Evolutionary conservation across 2,888 invertebrate genomes (phyloP), one percentile per base, ranked within the genome.

Genomic region (Anaspis maculata): DNA sequence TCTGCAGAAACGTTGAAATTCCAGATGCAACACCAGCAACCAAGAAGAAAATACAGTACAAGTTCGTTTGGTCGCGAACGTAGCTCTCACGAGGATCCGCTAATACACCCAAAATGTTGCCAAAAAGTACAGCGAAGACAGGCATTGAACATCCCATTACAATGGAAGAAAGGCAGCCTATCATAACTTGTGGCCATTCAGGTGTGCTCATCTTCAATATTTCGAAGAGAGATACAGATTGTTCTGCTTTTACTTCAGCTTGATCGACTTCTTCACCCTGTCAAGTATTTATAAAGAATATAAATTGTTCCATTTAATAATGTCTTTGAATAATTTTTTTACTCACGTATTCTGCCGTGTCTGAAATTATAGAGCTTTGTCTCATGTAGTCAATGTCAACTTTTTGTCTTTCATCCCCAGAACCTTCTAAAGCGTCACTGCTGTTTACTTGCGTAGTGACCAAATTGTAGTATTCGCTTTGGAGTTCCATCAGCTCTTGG

Each of bases 141-240:
- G 86, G 86, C 76, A 82, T 82, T 9, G 79, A 73, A 48, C 73
- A 75, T 1, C 86, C 86, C 64, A 79, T 79, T 12, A 79, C 48
- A 1, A 77, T 51, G 0, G 83, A 76, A 11, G 74, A 70, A 1
- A 77, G 5, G 39, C 76, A 74, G 3, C 81, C 86, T 1, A 73
- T 41, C 0, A 73, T 46, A 12, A 83, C 71, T 2, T 74, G 73
- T 13, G 68, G 68, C 81, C 79, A 81, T 62, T 86, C 86, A 0
- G 77, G 74, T 11, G 64, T 55, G 56, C 82, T 85, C 37, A 81
- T 67, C 39, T 49, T 52, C 14, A 53, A 19, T 19, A 60, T 51
- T 13, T 51, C 47, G 34, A 43, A 34, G 6, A 61, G 12, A 3
- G 57, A 55, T 13, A 48, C 44, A 1, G 40, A 14, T 28, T 11